Percentiles rank a stretch among this genome's conserved stretches.
These are phyloP conservation scores for Gymnoscopelus braueri DNA, from an alignment of 2,797 vertebrate species.

Conservation along the genomic window DNA sequence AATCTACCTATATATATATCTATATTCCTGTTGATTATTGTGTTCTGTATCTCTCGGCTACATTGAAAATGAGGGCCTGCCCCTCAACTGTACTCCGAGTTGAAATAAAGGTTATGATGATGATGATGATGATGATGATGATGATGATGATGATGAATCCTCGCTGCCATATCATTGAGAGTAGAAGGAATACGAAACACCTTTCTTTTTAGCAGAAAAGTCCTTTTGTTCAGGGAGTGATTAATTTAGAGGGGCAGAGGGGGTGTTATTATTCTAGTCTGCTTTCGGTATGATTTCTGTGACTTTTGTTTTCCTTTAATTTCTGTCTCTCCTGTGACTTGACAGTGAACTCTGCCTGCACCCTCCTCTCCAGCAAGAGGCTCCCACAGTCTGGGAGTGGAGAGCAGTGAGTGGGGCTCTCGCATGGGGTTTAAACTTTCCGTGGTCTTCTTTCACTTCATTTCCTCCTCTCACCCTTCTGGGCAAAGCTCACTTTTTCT, in stretches of 20 bases:
- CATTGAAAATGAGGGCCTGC: too few species aligned
- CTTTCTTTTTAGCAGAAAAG: conserved; percentile 30
- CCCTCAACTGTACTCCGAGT: too few species aligned
- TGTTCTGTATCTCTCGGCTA: too few species aligned
- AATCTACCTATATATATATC: conserved; percentile 15
- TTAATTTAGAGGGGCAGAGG: conserved; percentile 50
- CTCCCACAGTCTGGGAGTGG: conserved; percentile 11
- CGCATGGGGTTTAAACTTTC: conserved; percentile 17
- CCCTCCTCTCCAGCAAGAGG: conserved; percentile 8
- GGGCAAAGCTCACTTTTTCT: conserved; percentile 33
- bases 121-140: too few species aligned
- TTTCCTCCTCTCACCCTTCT: conserved; percentile 6
- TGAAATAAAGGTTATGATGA: too few species aligned
- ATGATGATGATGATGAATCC: conserved; percentile 14
- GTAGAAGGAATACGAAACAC: conserved; percentile 45
- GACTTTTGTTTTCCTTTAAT: conserved; percentile 29
- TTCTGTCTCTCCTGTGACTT: conserved; percentile 64
- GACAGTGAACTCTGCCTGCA: conserved; percentile 68
- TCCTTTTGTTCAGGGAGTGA: conserved; percentile 48
- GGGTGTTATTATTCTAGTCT: conserved; percentile 41
- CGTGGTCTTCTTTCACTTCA: conserved; percentile 29
- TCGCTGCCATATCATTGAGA: conserved; percentile 33
- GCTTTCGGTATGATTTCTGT: conserved; percentile 44
- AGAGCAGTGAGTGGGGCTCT: conserved; percentile 17
- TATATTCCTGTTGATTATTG: too few species aligned